Evolutionary conservation across 2,113 vertebrate species (phyloP), one percentile per base, ranked within the genome.

Genomic region (Takifugu flavidus): DNA sequence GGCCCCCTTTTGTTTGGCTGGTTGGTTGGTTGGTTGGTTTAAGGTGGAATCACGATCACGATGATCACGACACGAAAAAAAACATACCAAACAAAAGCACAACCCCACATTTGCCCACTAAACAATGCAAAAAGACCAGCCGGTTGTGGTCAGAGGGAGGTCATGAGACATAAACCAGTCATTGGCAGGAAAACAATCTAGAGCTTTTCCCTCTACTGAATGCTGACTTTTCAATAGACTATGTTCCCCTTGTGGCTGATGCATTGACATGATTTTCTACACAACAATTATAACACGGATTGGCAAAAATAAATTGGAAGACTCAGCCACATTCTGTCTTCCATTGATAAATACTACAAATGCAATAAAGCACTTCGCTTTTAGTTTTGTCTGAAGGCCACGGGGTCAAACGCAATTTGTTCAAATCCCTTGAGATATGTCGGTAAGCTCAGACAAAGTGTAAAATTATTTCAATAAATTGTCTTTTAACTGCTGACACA

Each of bases 121-220:
- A 52, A 53, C 65, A 72, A 77, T 59, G 58, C 25, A 62, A 73
- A 75, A 63, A 47, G 52, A 55, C 46, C 55, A 13, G 45, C 28
- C 46, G 46, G 11, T 67, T 65, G 57, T 76, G 87, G 76, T 86
- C 78, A 85, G 74, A 73, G 59, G 50, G 74, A 74, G 77, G 83
- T 87, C 84, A 83, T 70, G 79, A 85, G 74, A 82, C 82, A 78
- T 69, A 60, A 76, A 79, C 64, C 73, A 74, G 76, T 75, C 72
- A 77, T 75, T 75, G 74, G 54, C 54, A 54, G 59, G 53, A 76
- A 83, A 75, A 83, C 56, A 59, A 79, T 85, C 79, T 66, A 71
- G 72, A 79, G 69, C 58, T 78, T 79, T 67, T 62, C 53, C 59
- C 20, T 59, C 39, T 28, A 47, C 53, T 65, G 52, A 78, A 78